Evolutionary conservation across 2,113 vertebrate species (phyloP).

Genomic region (Saccopteryx bilineata): DNA sequence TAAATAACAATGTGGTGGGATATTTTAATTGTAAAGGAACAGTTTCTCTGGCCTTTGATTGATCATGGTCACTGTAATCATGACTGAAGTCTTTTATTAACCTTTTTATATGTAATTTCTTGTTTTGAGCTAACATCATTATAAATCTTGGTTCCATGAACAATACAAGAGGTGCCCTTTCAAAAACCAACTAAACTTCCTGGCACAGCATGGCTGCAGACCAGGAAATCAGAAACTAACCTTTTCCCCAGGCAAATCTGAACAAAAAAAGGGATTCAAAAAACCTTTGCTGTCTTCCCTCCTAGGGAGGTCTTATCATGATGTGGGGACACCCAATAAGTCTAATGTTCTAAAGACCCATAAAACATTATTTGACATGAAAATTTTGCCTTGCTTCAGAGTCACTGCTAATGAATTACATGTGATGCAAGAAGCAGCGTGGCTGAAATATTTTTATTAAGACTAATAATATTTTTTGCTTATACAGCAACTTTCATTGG

Average conservation of each 20-base stretch:
- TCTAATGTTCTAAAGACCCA: constrained; percentile 73
- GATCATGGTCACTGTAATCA: constrained; percentile 82
- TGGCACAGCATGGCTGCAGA: neutral
- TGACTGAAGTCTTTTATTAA: constrained; percentile 88
- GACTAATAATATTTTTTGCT: constrained; percentile 83
- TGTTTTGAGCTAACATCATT: constrained; percentile 84
- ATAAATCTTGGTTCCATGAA: constrained; percentile 72
- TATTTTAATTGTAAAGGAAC: constrained; percentile 85
- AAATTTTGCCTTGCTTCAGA: constrained; percentile 67
- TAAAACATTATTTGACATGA: constrained; percentile 79
- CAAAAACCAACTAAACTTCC: constrained; percentile 73
- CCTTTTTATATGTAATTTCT: constrained; percentile 86
- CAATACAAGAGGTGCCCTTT: constrained; percentile 73
- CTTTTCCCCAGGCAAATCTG: neutral
- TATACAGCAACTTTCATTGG: constrained; percentile 77
- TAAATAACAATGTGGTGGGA: constrained; percentile 82
- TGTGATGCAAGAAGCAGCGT: constrained; percentile 75
- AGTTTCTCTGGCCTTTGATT: constrained; percentile 85
- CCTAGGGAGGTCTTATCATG: constrained; percentile 59
- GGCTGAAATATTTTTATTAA: constrained; percentile 84
- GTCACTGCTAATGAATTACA: constrained; percentile 81
- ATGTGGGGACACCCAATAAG: constrained; percentile 58
- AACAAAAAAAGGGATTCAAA: neutral
- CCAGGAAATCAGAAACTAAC: constrained; percentile 31
- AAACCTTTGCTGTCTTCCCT: constrained; percentile 34